Evolutionary conservation across 1,140 invertebrate species (phyloP), one percentile per base, ranked within the genome.

Genomic region (Bombus breviceps): DNA sequence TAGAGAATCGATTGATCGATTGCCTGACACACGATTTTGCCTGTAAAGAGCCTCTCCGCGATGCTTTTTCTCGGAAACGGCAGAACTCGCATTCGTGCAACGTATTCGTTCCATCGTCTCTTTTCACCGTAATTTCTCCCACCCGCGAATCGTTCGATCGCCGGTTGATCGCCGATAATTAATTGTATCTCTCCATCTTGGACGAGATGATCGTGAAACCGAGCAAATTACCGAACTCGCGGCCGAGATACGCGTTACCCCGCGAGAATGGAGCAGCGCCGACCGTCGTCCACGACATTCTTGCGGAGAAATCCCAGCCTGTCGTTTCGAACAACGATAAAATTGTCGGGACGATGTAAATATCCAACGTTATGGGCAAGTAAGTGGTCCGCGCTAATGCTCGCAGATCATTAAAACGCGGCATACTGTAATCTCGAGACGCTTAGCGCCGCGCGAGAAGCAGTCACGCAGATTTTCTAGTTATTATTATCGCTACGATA

Each of bases 1-100:
- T 91, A 91, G 92, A 89, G 92, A 93, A 88, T 82, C 92, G 92
- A 93, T 93, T 93, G 93, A 94, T 94, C 92, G 93, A 94, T 94
- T 89, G 91, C 91, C 81, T 90, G 89, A 91, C 92, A 92, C 89
- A 90, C 92, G 92, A 93, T 93, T 93, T 93, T 92, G 88, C 92
- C 92, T 93, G 92, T 93, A 93, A 91, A 91, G 86, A 88, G 88
- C 79, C 89, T 89, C 90, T 89, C 87, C 87, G 85, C 89, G 90
- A 85, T 88, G 85, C 83, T 89, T 83, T 89, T 89, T 81, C 88
- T 80, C 77, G 64, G 18, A 75, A 43, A 47, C 41, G 66, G 37
- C 64, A n/a, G n/a, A 71, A n/a, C 43, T 34, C 8, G n/a, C 13
- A 68, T 34, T 78, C 10, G 66, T 53, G 4, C 59, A 53, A 22